Evolutionary conservation across 2,888 invertebrate species (phyloP).

Genomic region (Drosophila nigritarsus): DNA sequence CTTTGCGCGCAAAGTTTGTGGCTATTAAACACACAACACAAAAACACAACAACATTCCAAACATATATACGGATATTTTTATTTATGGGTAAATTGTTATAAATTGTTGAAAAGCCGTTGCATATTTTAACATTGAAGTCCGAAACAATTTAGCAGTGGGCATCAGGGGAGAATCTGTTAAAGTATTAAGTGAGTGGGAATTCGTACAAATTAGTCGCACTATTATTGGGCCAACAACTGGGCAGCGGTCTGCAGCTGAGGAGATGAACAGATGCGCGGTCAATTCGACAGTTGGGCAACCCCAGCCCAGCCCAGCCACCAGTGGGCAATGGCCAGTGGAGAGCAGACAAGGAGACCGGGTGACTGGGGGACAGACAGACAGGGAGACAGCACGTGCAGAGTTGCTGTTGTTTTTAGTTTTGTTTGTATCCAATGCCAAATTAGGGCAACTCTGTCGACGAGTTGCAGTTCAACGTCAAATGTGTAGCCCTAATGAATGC

Average conservation of each 20-base stretch:
- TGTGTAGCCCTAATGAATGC: conserved; percentile 25
- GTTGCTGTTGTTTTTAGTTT: background rate
- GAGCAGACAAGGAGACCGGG: background rate
- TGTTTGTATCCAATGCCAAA: conserved; percentile 9
- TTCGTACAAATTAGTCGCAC: conserved; percentile 43
- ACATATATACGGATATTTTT: background rate
- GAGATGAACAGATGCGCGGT: background rate
- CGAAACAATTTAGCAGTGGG: conserved; percentile 26
- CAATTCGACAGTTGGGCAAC: conserved; percentile 2
- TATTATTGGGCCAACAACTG: conserved; percentile 21
- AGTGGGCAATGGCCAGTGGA: background rate
- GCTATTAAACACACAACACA: conserved; percentile 15
- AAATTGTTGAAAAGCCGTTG: conserved; percentile 30
- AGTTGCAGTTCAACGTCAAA: background rate
- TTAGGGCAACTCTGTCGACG: conserved; percentile 5
- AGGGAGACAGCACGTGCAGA: background rate
- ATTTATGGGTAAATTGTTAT: conserved; percentile 29
- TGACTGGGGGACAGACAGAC: background rate
- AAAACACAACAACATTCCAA: conserved; percentile 4
- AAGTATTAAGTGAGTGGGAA: conserved; percentile 48
- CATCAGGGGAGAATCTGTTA: conserved; percentile 22
- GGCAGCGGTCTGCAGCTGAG: background rate
- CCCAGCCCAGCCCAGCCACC: background rate
- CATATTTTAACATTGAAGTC: conserved; percentile 12
- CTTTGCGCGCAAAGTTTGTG: conserved; percentile 26